Conservation (phyloP, 2,888 invertebrate species). For the Therioaphis trifolii region DNA sequence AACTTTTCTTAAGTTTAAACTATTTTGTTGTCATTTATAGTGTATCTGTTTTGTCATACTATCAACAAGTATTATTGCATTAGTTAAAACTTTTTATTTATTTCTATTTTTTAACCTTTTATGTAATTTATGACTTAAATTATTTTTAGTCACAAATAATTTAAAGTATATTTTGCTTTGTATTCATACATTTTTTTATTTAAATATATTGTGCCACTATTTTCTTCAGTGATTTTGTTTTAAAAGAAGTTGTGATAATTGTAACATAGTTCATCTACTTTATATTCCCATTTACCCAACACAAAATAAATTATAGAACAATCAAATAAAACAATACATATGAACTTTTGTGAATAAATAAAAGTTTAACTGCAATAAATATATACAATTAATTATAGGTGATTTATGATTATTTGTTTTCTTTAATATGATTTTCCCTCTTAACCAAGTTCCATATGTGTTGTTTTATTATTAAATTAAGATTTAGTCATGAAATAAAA, state of each 20-base stretch:
- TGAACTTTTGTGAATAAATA: not conserved
- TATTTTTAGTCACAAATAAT: slow-evolving; percentile 39
- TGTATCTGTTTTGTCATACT: slow-evolving; percentile 18
- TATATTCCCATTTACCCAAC: slow-evolving; percentile 21
- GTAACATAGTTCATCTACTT: slow-evolving; percentile 46
- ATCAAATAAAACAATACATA: slow-evolving; percentile 38
- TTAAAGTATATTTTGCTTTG: slow-evolving; percentile 23
- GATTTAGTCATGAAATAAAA: slow-evolving; percentile 48
- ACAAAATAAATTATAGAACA: slow-evolving; percentile 36
- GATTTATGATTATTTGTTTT: not conserved
- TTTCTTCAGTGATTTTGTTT: slow-evolving; percentile 47
- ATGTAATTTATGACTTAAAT: slow-evolving; percentile 19
- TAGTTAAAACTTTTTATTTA: slow-evolving; percentile 49
- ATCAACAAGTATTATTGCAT: slow-evolving; percentile 52
- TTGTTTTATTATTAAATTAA: slow-evolving; percentile 34
- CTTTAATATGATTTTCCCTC: slow-evolving; percentile 9
- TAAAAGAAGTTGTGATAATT: slow-evolving; percentile 54
- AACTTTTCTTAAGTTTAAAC: slow-evolving; percentile 39
- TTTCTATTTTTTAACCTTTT: slow-evolving; percentile 39
- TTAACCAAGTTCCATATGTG: not conserved
- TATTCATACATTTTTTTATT: slow-evolving; percentile 36
- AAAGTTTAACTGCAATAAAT: not conserved
- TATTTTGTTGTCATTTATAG: slow-evolving; percentile 44
- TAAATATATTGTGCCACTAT: slow-evolving; percentile 58
- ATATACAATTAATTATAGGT: not conserved